Evolutionary conservation across 2,797 vertebrate genomes (phyloP).

Genomic region (Notamacropus eugenii): DNA sequence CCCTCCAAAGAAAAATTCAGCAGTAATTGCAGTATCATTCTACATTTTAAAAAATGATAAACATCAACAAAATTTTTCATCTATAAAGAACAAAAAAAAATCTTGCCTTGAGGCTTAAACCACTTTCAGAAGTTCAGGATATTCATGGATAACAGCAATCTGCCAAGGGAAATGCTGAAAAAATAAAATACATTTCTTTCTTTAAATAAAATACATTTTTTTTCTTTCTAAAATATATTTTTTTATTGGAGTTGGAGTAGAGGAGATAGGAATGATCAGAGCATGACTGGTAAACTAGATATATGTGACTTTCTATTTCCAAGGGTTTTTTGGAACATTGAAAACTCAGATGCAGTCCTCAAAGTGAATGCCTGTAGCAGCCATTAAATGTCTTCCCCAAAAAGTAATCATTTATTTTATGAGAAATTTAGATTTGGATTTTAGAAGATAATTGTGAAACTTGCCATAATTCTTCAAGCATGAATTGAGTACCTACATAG

Average conservation of each 20-base stretch:
- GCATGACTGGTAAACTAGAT: not conserved
- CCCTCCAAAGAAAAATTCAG: not conserved
- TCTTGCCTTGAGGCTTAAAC: not conserved
- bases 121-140: not conserved
- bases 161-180: slow-evolving; percentile 8
- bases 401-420: slow-evolving; percentile 7
- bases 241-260: slow-evolving; percentile 8
- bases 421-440: slow-evolving; percentile 15
- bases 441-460: slow-evolving; percentile 19
- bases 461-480: slow-evolving; percentile 10
- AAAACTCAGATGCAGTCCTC: not conserved
- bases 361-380: not conserved
- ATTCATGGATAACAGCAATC: slow-evolving; percentile 2
- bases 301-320: not conserved
- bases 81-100: not conserved
- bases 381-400: not conserved
- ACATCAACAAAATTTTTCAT: not conserved
- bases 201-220: not conserved
- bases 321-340: not conserved
- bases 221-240: slow-evolving; percentile 17
- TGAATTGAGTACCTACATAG: not conserved
- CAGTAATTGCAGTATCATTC: not conserved
- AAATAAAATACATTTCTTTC: not conserved
- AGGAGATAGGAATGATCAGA: slow-evolving; percentile 6
- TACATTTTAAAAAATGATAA: not conserved